Evolutionary conservation across 2,888 invertebrate species (phyloP), one percentile per base, ranked within the genome.

Genomic region (Anaspis maculata): DNA sequence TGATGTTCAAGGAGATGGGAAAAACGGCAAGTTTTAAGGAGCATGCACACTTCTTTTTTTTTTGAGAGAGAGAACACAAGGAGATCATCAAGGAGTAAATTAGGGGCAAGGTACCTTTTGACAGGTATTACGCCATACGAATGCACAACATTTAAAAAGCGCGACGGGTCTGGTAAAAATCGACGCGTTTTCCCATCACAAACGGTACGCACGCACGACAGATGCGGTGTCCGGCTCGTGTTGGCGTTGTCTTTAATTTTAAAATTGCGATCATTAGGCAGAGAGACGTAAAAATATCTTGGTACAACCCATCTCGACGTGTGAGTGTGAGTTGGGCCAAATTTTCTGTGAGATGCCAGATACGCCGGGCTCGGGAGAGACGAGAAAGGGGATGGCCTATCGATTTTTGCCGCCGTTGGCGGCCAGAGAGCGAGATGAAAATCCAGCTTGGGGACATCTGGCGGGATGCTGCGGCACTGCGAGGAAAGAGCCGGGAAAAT

Each of bases 261-360:
- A 57, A 59, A 59, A 60, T 61, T 57, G 50, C 59, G 45, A 51
- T 54, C 51, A 53, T 50, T 51, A 49, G 41, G 48, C 50, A 33
- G 41, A 41, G 40, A 36, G 46, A 54, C 51, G 59, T 61, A 62
- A 59, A 64, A 62, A 62, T 64, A 61, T 60, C 57, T 53, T 51
- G 59, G 58, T 52, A 57, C 61, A 57, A 53, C 59, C 61, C 59
- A 57, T 56, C 49, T 55, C 50, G 42, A 48, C 49, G 51, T 52
- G 51, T 50, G 56, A 51, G 53, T 50, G 56, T 52, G 53, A 52
- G 54, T 52, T 53, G 48, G 55, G 53, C 56, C 49, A 54, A 55
- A 41, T 42, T 49, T 49, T 44, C 44, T 45, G 39, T 42, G 51
- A 52, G 57, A 55, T 35, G 48, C 38, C n/a, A 42, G 35, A 44